A percentile compares a stretch with the other conserved stretches of the same genome.
Evolutionary conservation across 2,888 invertebrate genomes (phyloP).

Genomic region (Xanthia icteritia): DNA sequence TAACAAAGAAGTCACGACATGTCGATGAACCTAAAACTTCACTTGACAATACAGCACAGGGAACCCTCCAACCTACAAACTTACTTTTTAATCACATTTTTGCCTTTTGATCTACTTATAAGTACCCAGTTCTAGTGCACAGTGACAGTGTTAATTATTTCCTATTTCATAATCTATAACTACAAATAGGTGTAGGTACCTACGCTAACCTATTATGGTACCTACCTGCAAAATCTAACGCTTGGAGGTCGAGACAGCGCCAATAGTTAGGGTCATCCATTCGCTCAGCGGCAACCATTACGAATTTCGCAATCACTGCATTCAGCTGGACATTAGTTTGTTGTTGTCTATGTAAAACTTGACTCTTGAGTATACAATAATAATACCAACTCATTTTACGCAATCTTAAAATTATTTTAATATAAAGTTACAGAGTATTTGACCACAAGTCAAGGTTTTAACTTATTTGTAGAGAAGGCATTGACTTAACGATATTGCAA

Average conservation of each 20-base stretch:
- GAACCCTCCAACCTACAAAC: background rate
- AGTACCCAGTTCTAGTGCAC: background rate
- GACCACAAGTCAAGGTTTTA: constrained; percentile 56
- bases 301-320: constrained; percentile 67
- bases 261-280: constrained; percentile 73
- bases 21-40: constrained; percentile 35
- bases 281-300: constrained; percentile 71
- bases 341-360: constrained; percentile 44
- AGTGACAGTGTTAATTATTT: background rate
- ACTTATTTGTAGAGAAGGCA: constrained; percentile 32
- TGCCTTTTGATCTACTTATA: background rate
- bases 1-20: constrained; percentile 32
- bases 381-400: constrained; percentile 38
- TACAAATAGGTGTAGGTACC: background rate
- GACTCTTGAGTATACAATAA: constrained; percentile 24
- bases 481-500: constrained; percentile 39
- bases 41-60: background rate
- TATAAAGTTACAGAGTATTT: constrained; percentile 26
- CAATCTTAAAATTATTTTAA: constrained; percentile 56
- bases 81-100: constrained; percentile 2
- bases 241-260: constrained; percentile 71
- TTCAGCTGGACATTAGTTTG: constrained; percentile 53
- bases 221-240: constrained; percentile 26
- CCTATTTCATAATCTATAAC: background rate
- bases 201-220: background rate